Conservation (phyloP, 2,888 invertebrate genomes). For the Carabus problematicus region DNA sequence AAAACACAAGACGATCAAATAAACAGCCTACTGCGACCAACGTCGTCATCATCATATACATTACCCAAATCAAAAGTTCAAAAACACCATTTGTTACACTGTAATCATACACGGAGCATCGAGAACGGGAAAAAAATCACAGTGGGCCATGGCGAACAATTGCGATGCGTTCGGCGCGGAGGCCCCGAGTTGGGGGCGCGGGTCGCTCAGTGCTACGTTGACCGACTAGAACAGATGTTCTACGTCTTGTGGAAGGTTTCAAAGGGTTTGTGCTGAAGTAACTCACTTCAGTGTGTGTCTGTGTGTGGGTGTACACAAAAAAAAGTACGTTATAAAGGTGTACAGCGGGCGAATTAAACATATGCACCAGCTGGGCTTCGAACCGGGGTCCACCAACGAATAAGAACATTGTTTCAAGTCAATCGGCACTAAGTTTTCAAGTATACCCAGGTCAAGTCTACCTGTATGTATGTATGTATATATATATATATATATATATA, state of each 20-base stretch:
- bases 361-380: conserved; percentile 16
- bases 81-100: conserved; percentile 35
- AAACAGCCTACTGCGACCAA: conserved; percentile 1
- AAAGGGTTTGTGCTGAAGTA: conserved; percentile 13
- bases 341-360: conserved; percentile 4
- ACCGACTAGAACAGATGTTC: conserved; percentile 23
- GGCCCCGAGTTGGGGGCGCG: background rate
- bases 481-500: too few relatives aligned
- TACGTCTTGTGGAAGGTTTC: conserved; percentile 9
- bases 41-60: too few relatives aligned
- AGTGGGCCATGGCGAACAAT: background rate
- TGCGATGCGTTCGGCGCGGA: background rate
- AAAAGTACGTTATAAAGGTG: conserved; percentile 5
- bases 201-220: background rate
- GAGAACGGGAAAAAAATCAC: conserved; percentile 21
- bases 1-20: conserved; percentile 3
- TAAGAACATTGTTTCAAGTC: background rate
- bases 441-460: too few relatives aligned
- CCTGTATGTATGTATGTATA: too few relatives aligned
- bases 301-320: conserved; percentile 35
- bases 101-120: conserved; percentile 32
- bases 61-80: conserved; percentile 33
- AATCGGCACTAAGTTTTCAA: background rate
- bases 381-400: background rate
- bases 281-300: conserved; percentile 23